These are phyloP conservation scores for Neolamprologus variostigma DNA, from an alignment of 2,113 vertebrate species.

Conservation along the genomic window DNA sequence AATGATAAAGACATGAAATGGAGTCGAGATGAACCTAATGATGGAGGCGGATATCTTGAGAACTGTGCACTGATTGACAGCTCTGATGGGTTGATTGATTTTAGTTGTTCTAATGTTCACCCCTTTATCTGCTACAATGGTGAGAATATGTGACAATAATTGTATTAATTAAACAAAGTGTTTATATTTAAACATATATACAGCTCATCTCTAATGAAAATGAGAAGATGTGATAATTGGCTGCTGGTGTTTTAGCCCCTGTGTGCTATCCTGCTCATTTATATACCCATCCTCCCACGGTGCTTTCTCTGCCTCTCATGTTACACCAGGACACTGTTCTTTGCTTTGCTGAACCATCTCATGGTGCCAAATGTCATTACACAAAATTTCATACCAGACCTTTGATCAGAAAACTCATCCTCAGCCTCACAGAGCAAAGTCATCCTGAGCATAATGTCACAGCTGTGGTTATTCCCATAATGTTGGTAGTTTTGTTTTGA, in stretches of 20 bases:
- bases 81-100: accelerated
- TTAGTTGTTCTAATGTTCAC: accelerated
- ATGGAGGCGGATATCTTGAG: accelerated
- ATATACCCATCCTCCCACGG: accelerated
- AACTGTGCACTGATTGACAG: accelerated
- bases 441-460: not conserved
- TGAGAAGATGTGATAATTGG: not conserved
- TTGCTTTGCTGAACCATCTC: accelerated
- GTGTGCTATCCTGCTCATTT: not conserved
- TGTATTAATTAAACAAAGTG: not conserved
- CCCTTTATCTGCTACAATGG: not conserved
- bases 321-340: not conserved
- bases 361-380: not conserved
- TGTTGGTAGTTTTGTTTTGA: accelerated
- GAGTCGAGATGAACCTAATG: accelerated
- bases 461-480: not conserved
- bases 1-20: too few species aligned
- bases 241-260: not conserved
- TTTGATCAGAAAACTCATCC: too few species aligned
- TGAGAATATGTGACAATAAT: not conserved
- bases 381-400: not conserved
- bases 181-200: not conserved
- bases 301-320: not conserved
- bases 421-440: too few species aligned
- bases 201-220: not conserved